Conservation (phyloP, 2,113 vertebrate species). For the Tragelaphus strepsiceros region DNA sequence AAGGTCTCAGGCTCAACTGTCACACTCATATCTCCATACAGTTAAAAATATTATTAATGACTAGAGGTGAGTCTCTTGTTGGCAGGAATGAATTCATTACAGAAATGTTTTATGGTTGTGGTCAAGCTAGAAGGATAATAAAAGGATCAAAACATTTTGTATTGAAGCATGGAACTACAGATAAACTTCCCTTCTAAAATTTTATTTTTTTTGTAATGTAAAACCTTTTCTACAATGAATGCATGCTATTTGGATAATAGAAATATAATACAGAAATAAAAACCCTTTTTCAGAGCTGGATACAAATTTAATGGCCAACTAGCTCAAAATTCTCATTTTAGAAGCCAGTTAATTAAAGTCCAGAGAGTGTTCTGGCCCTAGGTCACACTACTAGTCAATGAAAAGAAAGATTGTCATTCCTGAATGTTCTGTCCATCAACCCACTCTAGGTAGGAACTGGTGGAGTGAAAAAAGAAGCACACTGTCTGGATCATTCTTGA, state of each 20-base stretch:
- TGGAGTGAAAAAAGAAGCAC: background rate
- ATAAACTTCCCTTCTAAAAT: rapidly evolving
- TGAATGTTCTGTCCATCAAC: background rate
- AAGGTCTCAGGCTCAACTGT: background rate
- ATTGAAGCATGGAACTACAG: background rate
- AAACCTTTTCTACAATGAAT: background rate
- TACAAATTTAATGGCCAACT: background rate
- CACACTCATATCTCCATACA: background rate
- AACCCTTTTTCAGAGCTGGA: background rate
- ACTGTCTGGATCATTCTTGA: background rate
- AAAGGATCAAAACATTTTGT: background rate
- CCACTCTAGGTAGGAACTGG: background rate
- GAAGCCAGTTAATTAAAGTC: background rate
- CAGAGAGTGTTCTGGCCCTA: background rate
- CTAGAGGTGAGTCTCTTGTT: background rate
- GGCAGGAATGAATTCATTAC: background rate
- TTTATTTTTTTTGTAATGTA: background rate
- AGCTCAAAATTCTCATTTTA: background rate
- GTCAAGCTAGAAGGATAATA: background rate
- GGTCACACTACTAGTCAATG: background rate
- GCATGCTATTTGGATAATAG: background rate
- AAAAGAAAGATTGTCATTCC: background rate
- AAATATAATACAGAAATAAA: background rate
- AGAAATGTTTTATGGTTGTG: background rate
- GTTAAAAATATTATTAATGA: background rate